phyloP scores from a whole-genome alignment of 2,888 invertebrate genomes.

The Lamproptera curius region DNA sequence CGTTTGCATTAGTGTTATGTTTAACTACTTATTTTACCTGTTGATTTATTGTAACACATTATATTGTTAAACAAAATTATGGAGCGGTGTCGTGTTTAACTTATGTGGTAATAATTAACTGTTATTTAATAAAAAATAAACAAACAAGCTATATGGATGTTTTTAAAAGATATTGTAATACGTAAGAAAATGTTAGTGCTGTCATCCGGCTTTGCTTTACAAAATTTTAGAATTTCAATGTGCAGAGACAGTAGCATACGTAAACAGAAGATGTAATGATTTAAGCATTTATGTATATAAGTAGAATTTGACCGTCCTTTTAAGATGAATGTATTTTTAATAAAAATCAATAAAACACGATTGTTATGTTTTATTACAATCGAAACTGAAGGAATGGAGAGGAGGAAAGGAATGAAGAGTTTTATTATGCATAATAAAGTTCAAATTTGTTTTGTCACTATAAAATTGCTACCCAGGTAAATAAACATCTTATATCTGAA shows the following conservation, averaged over 20 bases:
- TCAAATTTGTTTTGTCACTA: too few species aligned
- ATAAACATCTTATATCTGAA: not conserved
- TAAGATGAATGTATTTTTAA: constrained; percentile 32
- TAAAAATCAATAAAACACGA: constrained; percentile 28
- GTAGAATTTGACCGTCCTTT: constrained; percentile 30
- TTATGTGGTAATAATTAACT: not conserved
- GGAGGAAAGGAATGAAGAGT: not conserved
- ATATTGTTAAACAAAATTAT: not conserved
- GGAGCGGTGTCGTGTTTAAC: not conserved
- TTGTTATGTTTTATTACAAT: constrained; percentile 17
- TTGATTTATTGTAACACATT: not conserved
- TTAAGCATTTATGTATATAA: constrained; percentile 29
- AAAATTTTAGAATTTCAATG: constrained; percentile 29
- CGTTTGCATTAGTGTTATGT: not conserved
- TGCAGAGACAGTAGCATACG: too few species aligned
- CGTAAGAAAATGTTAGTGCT: constrained; percentile 1
- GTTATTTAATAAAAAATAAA: constrained; percentile 2
- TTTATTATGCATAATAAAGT: not conserved
- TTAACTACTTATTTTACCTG: not conserved
- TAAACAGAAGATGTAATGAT: constrained; percentile 19
- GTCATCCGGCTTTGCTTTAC: constrained; percentile 40
- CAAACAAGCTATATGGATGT: not conserved
- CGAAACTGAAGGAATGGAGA: too few species aligned
- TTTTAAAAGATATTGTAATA: not conserved
- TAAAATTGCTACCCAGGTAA: not conserved